These are phyloP conservation scores for Ptychadena robeensis DNA, from an alignment of 2,797 vertebrate species.

Conservation along the genomic window DNA sequence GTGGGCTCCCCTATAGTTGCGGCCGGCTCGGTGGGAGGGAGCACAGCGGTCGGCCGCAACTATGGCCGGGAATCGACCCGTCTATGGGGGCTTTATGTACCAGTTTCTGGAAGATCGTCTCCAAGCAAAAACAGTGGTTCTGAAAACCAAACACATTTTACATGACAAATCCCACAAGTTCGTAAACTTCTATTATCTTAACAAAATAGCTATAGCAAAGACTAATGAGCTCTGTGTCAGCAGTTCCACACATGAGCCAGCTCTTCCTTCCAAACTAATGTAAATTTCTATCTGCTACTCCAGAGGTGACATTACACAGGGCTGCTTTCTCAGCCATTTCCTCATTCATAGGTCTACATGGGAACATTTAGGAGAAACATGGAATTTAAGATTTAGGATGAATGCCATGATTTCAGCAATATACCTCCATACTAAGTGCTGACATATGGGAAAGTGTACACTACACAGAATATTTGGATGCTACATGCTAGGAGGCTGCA, in stretches of 20 bases:
- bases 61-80: no score
- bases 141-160: not conserved
- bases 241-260: not conserved
- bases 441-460: not conserved
- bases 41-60: no score
- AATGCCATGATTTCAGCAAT: slow-evolving; percentile 2
- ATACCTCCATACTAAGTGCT: not conserved
- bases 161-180: not conserved
- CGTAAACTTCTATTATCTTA: not conserved
- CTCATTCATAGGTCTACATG: not conserved
- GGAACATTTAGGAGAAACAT: not conserved
- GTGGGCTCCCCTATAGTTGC: no score
- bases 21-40: no score
- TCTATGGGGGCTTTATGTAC: no score
- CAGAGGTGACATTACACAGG: slow-evolving; percentile 17
- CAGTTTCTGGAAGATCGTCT: not conserved
- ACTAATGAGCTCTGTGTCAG: not conserved
- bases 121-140: not conserved
- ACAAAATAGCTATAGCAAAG: not conserved
- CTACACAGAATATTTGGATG: not conserved
- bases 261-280: not conserved
- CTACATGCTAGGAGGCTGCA: not conserved
- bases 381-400: not conserved
- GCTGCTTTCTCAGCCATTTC: not conserved
- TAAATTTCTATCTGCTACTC: not conserved